These are phyloP conservation scores for Cepaea hortensis DNA, from an alignment of 2,888 invertebrate genomes.

Conservation along the genomic window DNA sequence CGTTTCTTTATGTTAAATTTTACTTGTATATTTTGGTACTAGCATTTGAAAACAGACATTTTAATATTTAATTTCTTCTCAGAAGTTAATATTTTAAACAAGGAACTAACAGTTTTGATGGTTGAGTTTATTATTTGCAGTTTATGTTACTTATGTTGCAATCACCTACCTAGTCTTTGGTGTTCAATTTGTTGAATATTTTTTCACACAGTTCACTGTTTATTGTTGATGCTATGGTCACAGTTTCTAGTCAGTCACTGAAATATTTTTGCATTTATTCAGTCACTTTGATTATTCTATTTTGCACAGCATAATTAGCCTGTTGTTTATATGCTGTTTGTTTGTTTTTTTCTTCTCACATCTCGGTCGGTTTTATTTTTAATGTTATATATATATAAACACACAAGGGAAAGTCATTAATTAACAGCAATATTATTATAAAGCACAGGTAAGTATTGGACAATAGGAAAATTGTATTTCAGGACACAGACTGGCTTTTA, in stretches of 20 bases:
- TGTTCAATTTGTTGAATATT: conserved; percentile 20
- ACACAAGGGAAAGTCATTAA: neutral
- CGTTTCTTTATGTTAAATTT: neutral
- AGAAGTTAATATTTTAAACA: neutral
- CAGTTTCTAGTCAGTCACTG: conserved; percentile 37
- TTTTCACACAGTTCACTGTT: neutral
- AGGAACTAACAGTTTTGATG: neutral
- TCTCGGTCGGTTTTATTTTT: neutral
- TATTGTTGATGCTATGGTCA: conserved; percentile 19
- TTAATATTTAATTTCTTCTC: neutral
- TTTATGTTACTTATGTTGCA: neutral
- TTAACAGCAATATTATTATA: too few species aligned
- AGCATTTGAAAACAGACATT: neutral
- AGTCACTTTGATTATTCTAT: too few species aligned
- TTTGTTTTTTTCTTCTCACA: neutral
- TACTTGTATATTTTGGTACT: conserved; percentile 7
- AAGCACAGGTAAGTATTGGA: too few species aligned
- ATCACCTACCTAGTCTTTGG: neutral
- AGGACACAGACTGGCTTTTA: too few species aligned
- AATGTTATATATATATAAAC: neutral
- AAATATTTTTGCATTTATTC: neutral
- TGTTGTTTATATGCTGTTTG: conserved; percentile 2
- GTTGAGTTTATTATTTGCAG: neutral
- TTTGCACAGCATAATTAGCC: neutral
- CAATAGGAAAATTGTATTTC: too few species aligned